These are phyloP conservation scores for Calidris pygmaea DNA, from an alignment of 2,113 vertebrate species.

Conservation along the genomic window DNA sequence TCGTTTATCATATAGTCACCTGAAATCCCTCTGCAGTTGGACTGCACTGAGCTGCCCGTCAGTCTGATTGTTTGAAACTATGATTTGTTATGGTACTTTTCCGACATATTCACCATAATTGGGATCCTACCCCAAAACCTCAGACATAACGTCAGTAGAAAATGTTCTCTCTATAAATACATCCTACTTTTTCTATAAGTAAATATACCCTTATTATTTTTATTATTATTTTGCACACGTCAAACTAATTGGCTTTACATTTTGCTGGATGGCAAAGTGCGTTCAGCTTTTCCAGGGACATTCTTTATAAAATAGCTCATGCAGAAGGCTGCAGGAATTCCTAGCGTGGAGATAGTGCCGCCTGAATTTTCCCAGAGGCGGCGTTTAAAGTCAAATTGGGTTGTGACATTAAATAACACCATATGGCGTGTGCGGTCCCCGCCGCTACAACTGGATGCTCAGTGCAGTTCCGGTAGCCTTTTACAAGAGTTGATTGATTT, in stretches of 20 bases:
- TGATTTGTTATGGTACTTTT: neutral
- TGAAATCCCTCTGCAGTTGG: neutral
- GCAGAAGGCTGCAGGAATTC: neutral
- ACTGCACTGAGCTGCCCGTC: neutral
- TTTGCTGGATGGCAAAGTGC: neutral
- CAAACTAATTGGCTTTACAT: neutral
- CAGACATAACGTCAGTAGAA: neutral
- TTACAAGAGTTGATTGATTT: conserved; percentile 7
- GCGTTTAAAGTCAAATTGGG: neutral
- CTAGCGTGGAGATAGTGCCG: neutral
- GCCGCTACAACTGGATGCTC: neutral
- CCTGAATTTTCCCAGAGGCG: neutral
- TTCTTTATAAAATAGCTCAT: neutral
- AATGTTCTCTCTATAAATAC: neutral
- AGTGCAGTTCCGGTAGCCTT: neutral
- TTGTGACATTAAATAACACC: conserved; percentile 15
- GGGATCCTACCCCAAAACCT: neutral
- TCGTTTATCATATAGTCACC: neutral
- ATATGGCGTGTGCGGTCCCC: neutral
- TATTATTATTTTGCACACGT: neutral
- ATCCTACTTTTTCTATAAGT: neutral
- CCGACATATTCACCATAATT: neutral
- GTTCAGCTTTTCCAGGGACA: neutral
- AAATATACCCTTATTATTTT: neutral
- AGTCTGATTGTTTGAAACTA: neutral